Base-by-base conservation (phyloP, 1,140 invertebrate species). In the Cydia strobilella region DNA sequence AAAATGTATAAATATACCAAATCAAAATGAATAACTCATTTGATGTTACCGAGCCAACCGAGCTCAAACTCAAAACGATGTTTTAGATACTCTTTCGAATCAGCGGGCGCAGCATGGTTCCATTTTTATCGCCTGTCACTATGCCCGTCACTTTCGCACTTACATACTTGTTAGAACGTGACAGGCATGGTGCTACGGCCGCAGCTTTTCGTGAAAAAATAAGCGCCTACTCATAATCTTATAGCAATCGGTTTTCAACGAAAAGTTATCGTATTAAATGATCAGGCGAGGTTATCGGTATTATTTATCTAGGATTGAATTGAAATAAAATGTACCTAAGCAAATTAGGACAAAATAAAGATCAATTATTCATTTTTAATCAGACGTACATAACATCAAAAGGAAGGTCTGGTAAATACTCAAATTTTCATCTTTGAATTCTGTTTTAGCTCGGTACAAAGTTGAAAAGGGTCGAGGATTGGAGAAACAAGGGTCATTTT, bases 401-500 rank as follows among this genome's bases (percentile, higher is more conserved):
- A 4, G 12, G 9, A 1, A 66, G 15, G 7, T 39, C 35, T 9
- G 2, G 63, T 31, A 31, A 66, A 66, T 31, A 31, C 9, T 31
- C 2, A 6, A 35, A 35, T 31, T 66, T 35, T 9, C 15, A 66
- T 31, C 7, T 35, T 35, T 35, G 51, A 35, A 66, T 66, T 35
- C 5, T n/a, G 1, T n/a, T 54, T 18, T n/a, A 18, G 5, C 13
- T 6, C 13, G 15, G 27, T 65, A 15, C 9, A 65, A 66, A 27
- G 27, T 35, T 66, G 63, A 66, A 31, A 31, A 66, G 63, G 63
- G 27, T 66, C 27, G 62, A 23, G 15, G 39, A 31, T n/a, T 18
- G 0, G 31, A 6, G 27, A n/a, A 66, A 27, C 15, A 23, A 65
- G 27, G 9, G 0, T 13, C 13, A 66, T 66, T 66, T n/a, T n/a